phyloP scores from a whole-genome alignment of 2,888 invertebrate genomes.

The Eilema sororculum region DNA sequence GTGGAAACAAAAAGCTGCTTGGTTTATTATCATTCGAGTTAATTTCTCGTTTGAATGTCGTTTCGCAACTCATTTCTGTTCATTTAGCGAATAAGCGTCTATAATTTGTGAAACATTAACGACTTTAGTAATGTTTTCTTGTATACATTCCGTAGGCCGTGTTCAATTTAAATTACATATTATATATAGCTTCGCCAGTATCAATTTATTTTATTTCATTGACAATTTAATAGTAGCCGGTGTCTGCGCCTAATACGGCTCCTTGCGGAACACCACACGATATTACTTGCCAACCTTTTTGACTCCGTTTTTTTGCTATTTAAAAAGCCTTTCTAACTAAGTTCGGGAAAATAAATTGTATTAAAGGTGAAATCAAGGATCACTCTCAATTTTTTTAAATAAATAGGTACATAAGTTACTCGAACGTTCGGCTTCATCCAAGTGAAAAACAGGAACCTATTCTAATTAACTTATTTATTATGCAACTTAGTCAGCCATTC shows the following conservation, averaged over 20 bases:
- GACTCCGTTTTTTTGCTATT: not conserved
- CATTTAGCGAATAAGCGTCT: not conserved
- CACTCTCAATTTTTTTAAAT: not conserved
- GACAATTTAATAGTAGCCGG: not conserved
- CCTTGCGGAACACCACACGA: not conserved
- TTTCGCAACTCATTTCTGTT: not conserved
- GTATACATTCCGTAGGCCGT: not conserved
- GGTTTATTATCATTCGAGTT: conserved; percentile 16
- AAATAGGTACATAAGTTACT: no score
- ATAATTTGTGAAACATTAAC: conserved; percentile 4
- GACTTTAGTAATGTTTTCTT: conserved; percentile 2
- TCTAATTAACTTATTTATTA: no score
- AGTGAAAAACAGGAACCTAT: no score
- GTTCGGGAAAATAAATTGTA: not conserved
- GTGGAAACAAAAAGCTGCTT: conserved; percentile 10
- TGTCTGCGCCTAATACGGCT: not conserved
- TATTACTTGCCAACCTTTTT: not conserved
- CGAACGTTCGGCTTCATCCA: no score
- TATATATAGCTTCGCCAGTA: not conserved
- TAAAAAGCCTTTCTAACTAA: not conserved
- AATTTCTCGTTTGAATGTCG: conserved; percentile 11
- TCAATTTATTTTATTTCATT: conserved; percentile 3
- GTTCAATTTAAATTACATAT: conserved; percentile 4
- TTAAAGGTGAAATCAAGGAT: not conserved
- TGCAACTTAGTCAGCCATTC: no score